Conservation (phyloP, 1,140 invertebrate species). For the Oppia nitens region DNA sequence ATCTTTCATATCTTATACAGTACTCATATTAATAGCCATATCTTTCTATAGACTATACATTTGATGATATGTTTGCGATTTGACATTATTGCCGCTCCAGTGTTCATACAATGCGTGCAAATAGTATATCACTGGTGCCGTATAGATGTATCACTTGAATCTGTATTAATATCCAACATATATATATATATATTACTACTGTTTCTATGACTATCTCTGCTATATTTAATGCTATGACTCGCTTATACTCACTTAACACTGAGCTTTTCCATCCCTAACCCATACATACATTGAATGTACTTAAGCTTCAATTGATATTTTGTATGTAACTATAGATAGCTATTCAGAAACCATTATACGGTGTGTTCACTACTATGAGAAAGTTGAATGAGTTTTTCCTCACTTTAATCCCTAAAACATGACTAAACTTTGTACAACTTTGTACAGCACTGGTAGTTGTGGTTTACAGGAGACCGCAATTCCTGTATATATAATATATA, state of each 20-base stretch:
- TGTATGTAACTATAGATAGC: too few relatives aligned
- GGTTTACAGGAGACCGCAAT: too few relatives aligned
- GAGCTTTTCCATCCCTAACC: too few relatives aligned
- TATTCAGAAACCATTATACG: not conserved
- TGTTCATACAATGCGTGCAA: not conserved
- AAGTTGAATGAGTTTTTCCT: not conserved
- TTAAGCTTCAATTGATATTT: too few relatives aligned
- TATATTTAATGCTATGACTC: too few relatives aligned
- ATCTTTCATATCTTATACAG: too few relatives aligned
- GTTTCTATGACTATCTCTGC: not conserved
- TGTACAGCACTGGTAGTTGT: too few relatives aligned
- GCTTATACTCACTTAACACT: not conserved
- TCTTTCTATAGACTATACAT: not conserved
- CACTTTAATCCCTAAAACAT: not conserved
- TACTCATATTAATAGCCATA: not conserved
- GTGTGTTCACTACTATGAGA: not conserved
- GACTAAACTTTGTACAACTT: not conserved
- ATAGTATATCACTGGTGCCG: not conserved
- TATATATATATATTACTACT: too few relatives aligned
- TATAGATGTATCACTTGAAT: not conserved
- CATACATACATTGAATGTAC: not conserved
- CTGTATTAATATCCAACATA: too few relatives aligned
- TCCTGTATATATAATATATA: not conserved
- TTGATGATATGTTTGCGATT: not conserved
- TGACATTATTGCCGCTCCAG: not conserved